Base-by-base conservation (phyloP, 2,797 vertebrate genomes). In the Macrochelys suwanniensis region DNA sequence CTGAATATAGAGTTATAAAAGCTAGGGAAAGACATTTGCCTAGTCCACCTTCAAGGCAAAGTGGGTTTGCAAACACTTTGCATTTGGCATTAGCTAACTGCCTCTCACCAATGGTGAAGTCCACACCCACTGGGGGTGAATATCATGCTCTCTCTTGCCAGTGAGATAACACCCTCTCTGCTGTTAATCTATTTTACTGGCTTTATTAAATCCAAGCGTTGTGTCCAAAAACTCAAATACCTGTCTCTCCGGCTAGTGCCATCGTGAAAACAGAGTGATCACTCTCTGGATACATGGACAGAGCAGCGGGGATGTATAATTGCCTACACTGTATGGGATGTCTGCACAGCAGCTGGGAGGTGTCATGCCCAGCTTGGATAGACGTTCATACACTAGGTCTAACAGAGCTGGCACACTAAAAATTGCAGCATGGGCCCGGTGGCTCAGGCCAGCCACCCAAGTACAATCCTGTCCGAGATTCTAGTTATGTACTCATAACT, bases 1-100 rank as follows among this genome's bases (percentile, higher is more conserved):
- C 84, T 87, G 56, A 94, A 90, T 65, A 89, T 47, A 88, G 89
- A 95, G 45, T 74, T 3, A 0, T 89, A 45, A 65, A 94, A 92
- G 19, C 71, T 68, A 11, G 61, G 85, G 80, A 88, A 54, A 0
- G 0, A 37, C 59, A 45, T 68, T 31, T 13, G 78, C 65, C 80
- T 74, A 45, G 51, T 94, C 74, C 77, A 80, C 88, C 87, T 92
- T 87, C 61, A 80, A 85, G 82, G 26, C 56, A 61, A 31, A 53
- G 59, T 3, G 87, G 59, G 78, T 47, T 82, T 49, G 1, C 91
- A 71, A 80, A 89, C 19, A 8, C 49, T 16, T 54, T 1, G 4
- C 0, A 1, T 76, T 3, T 59, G n/a, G 47, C 61, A 74, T 31
- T 47, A 85, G 47, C 37, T 74, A n/a, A 42, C 3, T 13, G 91